Evolutionary conservation across 2,888 invertebrate species (phyloP), one percentile per base, ranked within the genome.

Genomic region (Aplocera efformata): DNA sequence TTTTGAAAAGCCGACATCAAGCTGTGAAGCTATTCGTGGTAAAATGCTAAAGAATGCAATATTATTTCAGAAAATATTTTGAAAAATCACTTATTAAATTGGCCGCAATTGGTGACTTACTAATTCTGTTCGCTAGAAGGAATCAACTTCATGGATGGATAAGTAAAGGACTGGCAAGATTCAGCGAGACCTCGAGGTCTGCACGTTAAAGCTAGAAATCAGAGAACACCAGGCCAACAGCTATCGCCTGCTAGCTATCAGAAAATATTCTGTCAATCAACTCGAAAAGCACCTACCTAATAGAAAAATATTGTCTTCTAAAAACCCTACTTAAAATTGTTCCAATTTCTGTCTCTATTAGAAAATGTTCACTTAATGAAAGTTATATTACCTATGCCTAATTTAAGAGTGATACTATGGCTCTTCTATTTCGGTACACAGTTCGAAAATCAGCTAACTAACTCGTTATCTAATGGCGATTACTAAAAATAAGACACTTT

Each of bases 401-500:
- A 54, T 63, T 63, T 58, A 71, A 68, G 62, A 74, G 68, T 75
- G 72, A 67, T 68, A 67, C 77, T 78, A 81, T 77, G 62, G 57
- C 58, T 75, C 68, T 61, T 72, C 81, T 84, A 71, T 76, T 65
- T 78, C 66, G 72, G 71, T 83, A 84, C 72, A 85, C 61, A 76
- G 79, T 81, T 84, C 67, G 72, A 81, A 84, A 80, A 79, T 82
- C 73, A 73, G 73, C 84, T 84, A 85, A 55, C 83, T 84, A 85
- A 76, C 77, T 81, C 79, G 73, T 74, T 66, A 55, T 67, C 83
- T 85, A 86, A 79, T 82, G 79, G 79, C 72, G 72, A 72, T 79
- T 82, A 81, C 85, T 88, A 85, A 81, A 75, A 81, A 84, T 85
- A 86, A 85, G 86, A 86, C 85, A 86, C 85, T 80, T 82, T 66